Percentiles rank a stretch among this genome's conserved stretches.
These are phyloP conservation scores for Takifugu ocellatus DNA, from an alignment of 2,797 vertebrate species.

Conservation along the genomic window DNA sequence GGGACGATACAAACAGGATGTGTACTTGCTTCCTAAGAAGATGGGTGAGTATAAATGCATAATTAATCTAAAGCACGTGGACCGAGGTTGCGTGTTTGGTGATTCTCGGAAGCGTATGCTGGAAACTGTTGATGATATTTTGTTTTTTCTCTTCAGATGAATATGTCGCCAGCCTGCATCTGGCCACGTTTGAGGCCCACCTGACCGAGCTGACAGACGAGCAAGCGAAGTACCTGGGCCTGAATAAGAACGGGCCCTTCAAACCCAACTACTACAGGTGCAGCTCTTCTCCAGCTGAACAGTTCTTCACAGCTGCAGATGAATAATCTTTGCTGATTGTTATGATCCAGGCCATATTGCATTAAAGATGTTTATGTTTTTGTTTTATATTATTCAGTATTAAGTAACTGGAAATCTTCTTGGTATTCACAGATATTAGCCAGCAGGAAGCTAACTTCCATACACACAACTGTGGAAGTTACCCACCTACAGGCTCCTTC, in stretches of 20 bases:
- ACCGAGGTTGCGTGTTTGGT: no score
- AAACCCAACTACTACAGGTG: conserved; percentile 98
- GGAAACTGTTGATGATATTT: no score
- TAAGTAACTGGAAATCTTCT: conserved; percentile 11
- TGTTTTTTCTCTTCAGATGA: conserved; percentile 78
- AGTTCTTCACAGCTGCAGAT: no score
- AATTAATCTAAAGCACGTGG: no score
- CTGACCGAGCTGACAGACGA: conserved; percentile 91
- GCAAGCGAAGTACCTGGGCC: conserved; percentile 93
- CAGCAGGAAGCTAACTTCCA: conserved; percentile 23
- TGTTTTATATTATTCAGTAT: not conserved
- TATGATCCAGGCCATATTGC: not conserved
- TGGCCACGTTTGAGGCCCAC: conserved; percentile 92
- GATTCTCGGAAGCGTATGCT: no score
- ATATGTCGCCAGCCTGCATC: conserved; percentile 89
- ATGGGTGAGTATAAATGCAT: conserved; percentile 82
- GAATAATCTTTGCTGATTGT: no score
- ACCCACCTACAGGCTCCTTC: not conserved
- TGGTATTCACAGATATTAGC: conserved; percentile 67
- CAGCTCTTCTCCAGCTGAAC: not conserved
- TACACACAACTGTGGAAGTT: conserved; percentile 19
- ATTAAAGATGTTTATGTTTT: not conserved
- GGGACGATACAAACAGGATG: conserved; percentile 94
- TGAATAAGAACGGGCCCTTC: conserved; percentile 95
- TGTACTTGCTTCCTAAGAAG: conserved; percentile 94